Base-by-base conservation (phyloP, 2,797 vertebrate species). In the Dromococcyx pavoninus region DNA sequence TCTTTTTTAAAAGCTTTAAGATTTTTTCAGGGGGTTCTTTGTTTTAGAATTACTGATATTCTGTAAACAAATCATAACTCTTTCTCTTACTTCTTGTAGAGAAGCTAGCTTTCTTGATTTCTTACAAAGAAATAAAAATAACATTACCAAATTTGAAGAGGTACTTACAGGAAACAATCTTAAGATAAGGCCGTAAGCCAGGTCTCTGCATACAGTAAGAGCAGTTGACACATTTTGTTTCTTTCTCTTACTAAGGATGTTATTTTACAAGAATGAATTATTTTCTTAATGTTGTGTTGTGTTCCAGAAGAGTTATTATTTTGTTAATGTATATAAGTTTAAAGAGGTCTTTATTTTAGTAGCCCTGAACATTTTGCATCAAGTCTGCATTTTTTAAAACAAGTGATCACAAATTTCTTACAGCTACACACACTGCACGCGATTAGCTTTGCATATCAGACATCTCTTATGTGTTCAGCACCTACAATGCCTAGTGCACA, bases 401-500 rank as follows among this genome's bases (percentile, higher is more conserved):
- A 41, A 58, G 33, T 0, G 1, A 48, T 24, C 12, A 22, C 58
- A n/a, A 13, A 16, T 54, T 69, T 48, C 33, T 61, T 23, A 17
- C 43, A 56, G 76, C 51, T 18, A 43, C 15, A 51, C 6, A 17
- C 0, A 0, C 21, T 54, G 17, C 8, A 24, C 1, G 9, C 0
- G 0, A 23, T 8, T 27, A 46, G 18, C n/a, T 79, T 11, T 14
- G 23, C 70, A 0, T 10, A 51, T 13, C n/a, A 19, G 44, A 35
- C 2, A 1, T 21, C 28, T 35, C 53, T 57, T 14, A 61, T 35
- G 32, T 16, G 21, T 4, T 18, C 35, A 14, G 32, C 60, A 65
- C 78, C 71, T 74, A 32, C 67, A 79, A 37, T 5, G 48, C 80
- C 37, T 6, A 15, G 22, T 1, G 44, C 13, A 37, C 41, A 16